phyloP scores from a whole-genome alignment of 2,113 vertebrate genomes.

The Scartelaos histophorus region DNA sequence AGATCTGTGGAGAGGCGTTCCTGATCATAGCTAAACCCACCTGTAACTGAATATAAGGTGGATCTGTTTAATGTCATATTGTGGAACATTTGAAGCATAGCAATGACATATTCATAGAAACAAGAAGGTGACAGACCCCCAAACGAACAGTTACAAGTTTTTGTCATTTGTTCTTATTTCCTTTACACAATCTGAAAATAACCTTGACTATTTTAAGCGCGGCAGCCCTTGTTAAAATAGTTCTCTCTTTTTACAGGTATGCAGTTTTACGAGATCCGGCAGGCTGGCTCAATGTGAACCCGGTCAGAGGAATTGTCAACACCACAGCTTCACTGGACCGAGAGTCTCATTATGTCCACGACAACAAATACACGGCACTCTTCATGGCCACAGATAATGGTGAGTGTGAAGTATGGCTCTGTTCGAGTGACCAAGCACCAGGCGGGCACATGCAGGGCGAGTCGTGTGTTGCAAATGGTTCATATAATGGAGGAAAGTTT shows the following conservation, averaged over 20 bases:
- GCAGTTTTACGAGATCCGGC: conserved; percentile 89
- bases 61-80: too few relatives aligned
- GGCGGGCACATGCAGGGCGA: background rate
- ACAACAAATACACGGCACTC: conserved; percentile 89
- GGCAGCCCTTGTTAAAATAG: background rate
- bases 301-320: conserved; percentile 88
- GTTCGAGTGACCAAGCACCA: background rate
- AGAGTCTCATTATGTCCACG: conserved; percentile 86
- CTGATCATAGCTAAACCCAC: too few relatives aligned
- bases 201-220: background rate
- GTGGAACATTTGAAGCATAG: too few relatives aligned
- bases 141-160: too few relatives aligned
- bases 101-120: too few relatives aligned
- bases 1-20: too few relatives aligned
- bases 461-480: background rate
- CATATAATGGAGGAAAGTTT: background rate
- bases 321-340: conserved; percentile 88
- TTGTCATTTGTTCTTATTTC: background rate
- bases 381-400: conserved; percentile 95
- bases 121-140: too few relatives aligned
- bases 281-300: conserved; percentile 91
- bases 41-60: too few relatives aligned
- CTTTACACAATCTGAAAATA: background rate
- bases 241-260: conserved; percentile 76
- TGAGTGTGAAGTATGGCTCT: conserved; percentile 69